Percentiles rank a stretch among this genome's conserved stretches.
phyloP scores from a whole-genome alignment of 1,140 invertebrate genomes.

The Sycophila sp. region DNA sequence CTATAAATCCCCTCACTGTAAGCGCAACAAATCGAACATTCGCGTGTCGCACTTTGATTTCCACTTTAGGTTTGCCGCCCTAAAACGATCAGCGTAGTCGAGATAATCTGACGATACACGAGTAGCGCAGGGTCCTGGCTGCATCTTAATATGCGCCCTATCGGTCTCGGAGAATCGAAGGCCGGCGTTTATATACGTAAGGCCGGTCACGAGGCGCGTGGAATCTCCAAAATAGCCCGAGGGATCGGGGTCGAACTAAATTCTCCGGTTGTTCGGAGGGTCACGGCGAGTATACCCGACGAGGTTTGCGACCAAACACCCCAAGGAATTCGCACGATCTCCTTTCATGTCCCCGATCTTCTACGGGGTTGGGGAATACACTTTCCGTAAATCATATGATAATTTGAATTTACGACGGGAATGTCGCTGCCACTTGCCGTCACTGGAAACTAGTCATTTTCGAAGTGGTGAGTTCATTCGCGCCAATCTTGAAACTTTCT shows the following conservation, averaged over 20 bases:
- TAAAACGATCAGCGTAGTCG: not conserved
- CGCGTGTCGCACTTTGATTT: slow-evolving; percentile 2
- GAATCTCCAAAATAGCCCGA: slow-evolving; percentile 33
- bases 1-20: not conserved
- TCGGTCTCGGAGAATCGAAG: too few relatives aligned
- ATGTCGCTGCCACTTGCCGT: too few relatives aligned
- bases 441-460: too few relatives aligned
- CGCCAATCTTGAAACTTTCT: too few relatives aligned
- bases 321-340: not conserved
- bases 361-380: not conserved
- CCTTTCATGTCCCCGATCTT: not conserved
- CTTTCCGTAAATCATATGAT: slow-evolving; percentile 5
- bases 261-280: slow-evolving; percentile 38
- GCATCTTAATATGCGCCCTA: slow-evolving; percentile 35
- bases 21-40: slow-evolving; percentile 6
- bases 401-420: not conserved
- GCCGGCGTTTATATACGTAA: not conserved
- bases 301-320: not conserved
- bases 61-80: not conserved
- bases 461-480: too few relatives aligned
- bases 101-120: slow-evolving; percentile 19
- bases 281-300: slow-evolving; percentile 4
- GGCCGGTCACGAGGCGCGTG: not conserved
- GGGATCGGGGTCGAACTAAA: slow-evolving; percentile 37
- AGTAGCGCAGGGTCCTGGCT: too few relatives aligned